A percentile compares a stretch with the other conserved stretches of the same genome.
Evolutionary conservation across 2,888 invertebrate genomes (phyloP).

Genomic region (Aspidiotus rigidus): DNA sequence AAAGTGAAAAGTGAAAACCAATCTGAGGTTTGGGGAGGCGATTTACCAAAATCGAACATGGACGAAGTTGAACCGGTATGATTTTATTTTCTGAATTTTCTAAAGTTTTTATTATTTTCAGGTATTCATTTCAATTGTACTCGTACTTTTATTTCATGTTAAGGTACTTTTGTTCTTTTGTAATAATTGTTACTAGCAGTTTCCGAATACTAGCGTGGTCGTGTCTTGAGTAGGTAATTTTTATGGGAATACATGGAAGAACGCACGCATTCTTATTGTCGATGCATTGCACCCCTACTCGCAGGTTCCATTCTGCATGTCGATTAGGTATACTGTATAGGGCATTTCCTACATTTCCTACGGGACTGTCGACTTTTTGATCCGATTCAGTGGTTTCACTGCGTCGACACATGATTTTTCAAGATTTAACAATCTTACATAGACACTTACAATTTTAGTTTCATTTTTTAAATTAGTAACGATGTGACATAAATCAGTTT

Average conservation of each 20-base stretch:
- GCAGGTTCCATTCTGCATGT: too few relatives aligned
- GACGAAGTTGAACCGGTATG: constrained; percentile 23
- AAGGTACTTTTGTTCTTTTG: neutral
- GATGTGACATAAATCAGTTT: too few relatives aligned
- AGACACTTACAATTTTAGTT: neutral
- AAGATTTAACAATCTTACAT: too few relatives aligned
- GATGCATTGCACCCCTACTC: too few relatives aligned
- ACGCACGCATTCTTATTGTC: too few relatives aligned
- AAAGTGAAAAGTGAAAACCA: neutral
- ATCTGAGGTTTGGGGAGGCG: constrained; percentile 14
- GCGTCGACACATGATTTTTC: too few relatives aligned
- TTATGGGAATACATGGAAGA: neutral
- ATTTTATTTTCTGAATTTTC: constrained; percentile 5
- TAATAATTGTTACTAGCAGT: neutral
- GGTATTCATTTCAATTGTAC: too few relatives aligned
- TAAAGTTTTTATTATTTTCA: neutral
- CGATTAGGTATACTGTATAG: too few relatives aligned
- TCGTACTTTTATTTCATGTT: neutral
- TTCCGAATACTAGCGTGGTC: too few relatives aligned
- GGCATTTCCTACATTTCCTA: too few relatives aligned
- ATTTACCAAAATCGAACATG: constrained; percentile 6
- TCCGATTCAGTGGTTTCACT: too few relatives aligned
- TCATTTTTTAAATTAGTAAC: neutral
- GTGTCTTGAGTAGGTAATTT: neutral
- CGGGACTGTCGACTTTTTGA: too few relatives aligned